Conservation (phyloP, 2,797 vertebrate genomes). For the Lycodopsis pacificus region DNA sequence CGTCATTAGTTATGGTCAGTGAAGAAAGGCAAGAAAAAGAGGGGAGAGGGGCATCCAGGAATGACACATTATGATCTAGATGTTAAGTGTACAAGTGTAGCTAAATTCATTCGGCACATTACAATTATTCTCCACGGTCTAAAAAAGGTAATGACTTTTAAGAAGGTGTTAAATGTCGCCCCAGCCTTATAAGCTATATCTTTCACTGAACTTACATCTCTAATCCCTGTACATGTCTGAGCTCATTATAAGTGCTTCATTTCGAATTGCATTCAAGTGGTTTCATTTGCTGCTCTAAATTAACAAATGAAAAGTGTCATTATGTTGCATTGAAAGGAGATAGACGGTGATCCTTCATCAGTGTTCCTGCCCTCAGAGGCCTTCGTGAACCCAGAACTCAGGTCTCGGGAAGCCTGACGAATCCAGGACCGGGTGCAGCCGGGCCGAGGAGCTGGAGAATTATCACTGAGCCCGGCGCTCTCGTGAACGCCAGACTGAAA, state of each 20-base stretch:
- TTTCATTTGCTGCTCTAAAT: neutral
- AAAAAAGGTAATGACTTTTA: neutral
- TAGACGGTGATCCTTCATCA: neutral
- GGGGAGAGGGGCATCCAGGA: neutral
- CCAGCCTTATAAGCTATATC: neutral
- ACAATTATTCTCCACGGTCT: neutral
- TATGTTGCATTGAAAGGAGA: conserved; percentile 6
- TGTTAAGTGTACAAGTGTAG: neutral
- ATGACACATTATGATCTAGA: neutral
- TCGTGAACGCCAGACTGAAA: conserved; percentile 46
- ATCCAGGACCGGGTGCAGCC: conserved; percentile 5
- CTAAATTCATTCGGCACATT: neutral
- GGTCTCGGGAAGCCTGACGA: conserved; percentile 3
- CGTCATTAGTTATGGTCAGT: neutral
- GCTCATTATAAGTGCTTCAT: conserved; percentile 11
- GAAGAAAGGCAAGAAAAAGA: neutral
- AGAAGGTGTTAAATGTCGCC: neutral
- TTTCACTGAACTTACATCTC: neutral
- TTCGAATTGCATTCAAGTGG: conserved; percentile 12
- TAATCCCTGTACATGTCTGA: conserved; percentile 3
- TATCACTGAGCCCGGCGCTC: conserved; percentile 34
- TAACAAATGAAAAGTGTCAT: conserved; percentile 6
- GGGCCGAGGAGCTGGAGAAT: conserved; percentile 33
- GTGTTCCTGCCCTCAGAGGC: conserved; percentile 16
- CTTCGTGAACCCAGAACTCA: conserved; percentile 8